These are phyloP conservation scores for Micrasema minimum DNA, from an alignment of 1,140 invertebrate species.

Conservation along the genomic window DNA sequence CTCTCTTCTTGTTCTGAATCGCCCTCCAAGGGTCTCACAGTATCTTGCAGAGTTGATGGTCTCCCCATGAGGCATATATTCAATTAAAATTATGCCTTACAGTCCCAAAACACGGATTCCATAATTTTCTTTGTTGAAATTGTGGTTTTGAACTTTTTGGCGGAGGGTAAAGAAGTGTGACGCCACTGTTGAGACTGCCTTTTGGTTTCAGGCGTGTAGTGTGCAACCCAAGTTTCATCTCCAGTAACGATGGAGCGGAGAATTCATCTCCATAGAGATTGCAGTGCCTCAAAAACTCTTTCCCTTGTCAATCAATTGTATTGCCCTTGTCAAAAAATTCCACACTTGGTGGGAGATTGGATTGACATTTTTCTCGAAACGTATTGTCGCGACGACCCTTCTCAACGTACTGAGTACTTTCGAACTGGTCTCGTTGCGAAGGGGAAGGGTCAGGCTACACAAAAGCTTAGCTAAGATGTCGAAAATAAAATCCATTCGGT, in stretches of 20 bases:
- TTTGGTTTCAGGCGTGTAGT: background rate
- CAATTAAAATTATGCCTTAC: background rate
- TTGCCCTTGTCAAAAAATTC: too few relatives aligned
- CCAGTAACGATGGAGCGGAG: too few relatives aligned
- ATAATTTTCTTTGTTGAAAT: slow-evolving; percentile 1
- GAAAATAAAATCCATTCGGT: slow-evolving; percentile 4
- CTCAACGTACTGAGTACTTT: slow-evolving; percentile 24
- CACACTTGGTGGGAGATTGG: slow-evolving; percentile 24
- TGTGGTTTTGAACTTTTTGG: slow-evolving; percentile 8
- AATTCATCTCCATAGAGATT: too few relatives aligned
- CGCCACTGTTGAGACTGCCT: slow-evolving; percentile 7
- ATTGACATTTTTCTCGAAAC: slow-evolving; percentile 3
- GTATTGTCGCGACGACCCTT: slow-evolving; percentile 8
- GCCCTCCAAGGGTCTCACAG: background rate
- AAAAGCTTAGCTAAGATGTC: slow-evolving; percentile 7
- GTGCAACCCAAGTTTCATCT: too few relatives aligned
- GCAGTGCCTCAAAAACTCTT: too few relatives aligned
- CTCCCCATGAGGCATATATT: background rate
- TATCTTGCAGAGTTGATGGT: slow-evolving; percentile 3
- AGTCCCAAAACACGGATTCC: background rate
- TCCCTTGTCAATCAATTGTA: too few relatives aligned
- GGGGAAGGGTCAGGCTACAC: slow-evolving; percentile 20
- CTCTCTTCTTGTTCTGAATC: background rate
- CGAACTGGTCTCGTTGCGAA: background rate
- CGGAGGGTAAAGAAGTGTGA: background rate